Percentiles rank a stretch among this genome's conserved stretches.
Conservation (phyloP, 2,113 vertebrate genomes). For the Tachysurus vachellii region DNA sequence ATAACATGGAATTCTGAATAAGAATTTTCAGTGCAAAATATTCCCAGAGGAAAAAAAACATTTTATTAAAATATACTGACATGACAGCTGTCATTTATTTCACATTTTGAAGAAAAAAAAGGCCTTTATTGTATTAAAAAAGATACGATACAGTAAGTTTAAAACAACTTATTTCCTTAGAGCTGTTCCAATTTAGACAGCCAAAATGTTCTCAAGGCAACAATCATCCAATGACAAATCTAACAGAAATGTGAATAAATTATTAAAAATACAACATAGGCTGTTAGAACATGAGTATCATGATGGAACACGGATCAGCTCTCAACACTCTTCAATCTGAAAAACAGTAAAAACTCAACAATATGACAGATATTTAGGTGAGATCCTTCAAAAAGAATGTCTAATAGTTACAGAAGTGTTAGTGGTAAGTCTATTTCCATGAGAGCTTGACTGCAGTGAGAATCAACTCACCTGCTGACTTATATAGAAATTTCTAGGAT, state of each 20-base stretch:
- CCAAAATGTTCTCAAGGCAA: background rate
- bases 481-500: background rate
- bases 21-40: background rate
- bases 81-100: background rate
- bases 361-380: background rate
- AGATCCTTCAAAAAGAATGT: background rate
- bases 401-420: background rate
- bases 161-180: constrained; percentile 54
- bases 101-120: background rate
- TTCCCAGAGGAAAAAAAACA: background rate
- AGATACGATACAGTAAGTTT: constrained; percentile 44
- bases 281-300: background rate
- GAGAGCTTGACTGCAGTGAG: background rate
- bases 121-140: constrained; percentile 63
- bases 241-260: background rate
- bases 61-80: constrained; percentile 15
- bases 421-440: background rate
- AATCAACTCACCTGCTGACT: background rate
- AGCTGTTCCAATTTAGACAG: background rate
- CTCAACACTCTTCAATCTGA: background rate
- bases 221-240: background rate
- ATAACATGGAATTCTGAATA: background rate
- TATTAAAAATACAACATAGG: background rate
- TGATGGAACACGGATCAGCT: background rate
- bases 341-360: background rate